Conservation (phyloP, 35 echinoderm and acorn worm genomes). For the Anneissia japonica region DNA sequence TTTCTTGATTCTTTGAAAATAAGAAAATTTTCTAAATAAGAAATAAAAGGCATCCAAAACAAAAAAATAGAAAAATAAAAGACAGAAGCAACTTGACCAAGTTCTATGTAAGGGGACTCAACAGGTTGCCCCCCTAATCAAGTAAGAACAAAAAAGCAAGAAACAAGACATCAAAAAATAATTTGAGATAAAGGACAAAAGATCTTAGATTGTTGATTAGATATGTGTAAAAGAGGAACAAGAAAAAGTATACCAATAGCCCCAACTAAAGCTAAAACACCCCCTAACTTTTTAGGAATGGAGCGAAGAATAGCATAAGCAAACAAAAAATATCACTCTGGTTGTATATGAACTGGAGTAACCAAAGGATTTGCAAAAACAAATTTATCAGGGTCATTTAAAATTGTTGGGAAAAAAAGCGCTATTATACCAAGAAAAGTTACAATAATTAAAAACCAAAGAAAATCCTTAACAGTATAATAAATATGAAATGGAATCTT, state of each 20-base stretch:
- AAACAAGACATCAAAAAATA: neutral
- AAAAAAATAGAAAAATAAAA: conserved; percentile 2
- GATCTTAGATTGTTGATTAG: neutral
- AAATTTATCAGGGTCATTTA: conserved; percentile 73
- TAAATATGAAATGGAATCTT: conserved; percentile 61
- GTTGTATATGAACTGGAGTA: conserved; percentile 61
- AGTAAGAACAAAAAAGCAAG: neutral
- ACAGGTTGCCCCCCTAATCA: neutral
- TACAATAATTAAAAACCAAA: conserved; percentile 43
- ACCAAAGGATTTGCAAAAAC: conserved; percentile 64
- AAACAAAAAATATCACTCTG: conserved; percentile 81
- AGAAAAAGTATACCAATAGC: conserved; percentile 52
- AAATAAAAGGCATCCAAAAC: neutral
- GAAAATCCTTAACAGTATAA: conserved; percentile 54
- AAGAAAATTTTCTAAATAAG: no score
- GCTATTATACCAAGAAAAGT: neutral
- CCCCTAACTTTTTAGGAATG: conserved; percentile 78
- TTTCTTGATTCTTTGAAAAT: neutral
- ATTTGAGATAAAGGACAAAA: neutral
- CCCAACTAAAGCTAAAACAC: conserved; percentile 52
- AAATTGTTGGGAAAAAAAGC: conserved; percentile 26
- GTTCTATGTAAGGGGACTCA: neutral
- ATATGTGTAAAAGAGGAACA: conserved; percentile 47
- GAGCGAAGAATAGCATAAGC: conserved; percentile 76
- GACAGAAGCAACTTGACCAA: neutral